Percentiles rank a stretch among this genome's conserved stretches.
Evolutionary conservation across 2,888 invertebrate species (phyloP).

Genomic region (Nebria brevicollis): DNA sequence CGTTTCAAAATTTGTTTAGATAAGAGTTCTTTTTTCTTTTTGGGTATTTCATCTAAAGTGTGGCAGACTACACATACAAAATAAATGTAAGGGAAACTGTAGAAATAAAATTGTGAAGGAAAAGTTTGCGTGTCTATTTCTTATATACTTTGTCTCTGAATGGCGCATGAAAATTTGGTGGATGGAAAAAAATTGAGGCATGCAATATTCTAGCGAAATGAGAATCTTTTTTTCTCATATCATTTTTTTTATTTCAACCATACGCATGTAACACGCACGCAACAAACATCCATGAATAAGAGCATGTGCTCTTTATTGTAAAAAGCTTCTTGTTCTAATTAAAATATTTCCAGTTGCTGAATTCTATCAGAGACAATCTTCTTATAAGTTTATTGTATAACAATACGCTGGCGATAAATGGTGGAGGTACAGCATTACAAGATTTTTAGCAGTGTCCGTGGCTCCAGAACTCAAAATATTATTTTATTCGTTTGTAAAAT

Average conservation of each 20-base stretch:
- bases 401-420: neutral
- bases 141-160: neutral
- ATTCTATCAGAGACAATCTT: neutral
- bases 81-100: neutral
- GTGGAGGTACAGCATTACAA: neutral
- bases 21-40: too few species aligned
- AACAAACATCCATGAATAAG: neutral
- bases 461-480: too few species aligned
- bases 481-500: too few species aligned
- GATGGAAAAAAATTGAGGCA: neutral
- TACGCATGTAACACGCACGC: neutral
- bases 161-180: neutral
- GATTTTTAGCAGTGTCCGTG: neutral
- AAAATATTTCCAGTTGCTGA: neutral
- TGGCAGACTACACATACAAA: neutral
- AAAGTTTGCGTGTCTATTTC: conserved; percentile 2
- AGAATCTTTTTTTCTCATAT: neutral
- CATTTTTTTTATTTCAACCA: neutral
- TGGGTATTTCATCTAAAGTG: too few species aligned
- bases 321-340: neutral
- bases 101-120: neutral
- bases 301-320: neutral
- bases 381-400: neutral
- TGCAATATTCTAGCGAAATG: neutral
- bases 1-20: too few species aligned